Evolutionary conservation across 2,797 vertebrate genomes (phyloP), one percentile per base, ranked within the genome.

Genomic region (Luscinia luscinia): DNA sequence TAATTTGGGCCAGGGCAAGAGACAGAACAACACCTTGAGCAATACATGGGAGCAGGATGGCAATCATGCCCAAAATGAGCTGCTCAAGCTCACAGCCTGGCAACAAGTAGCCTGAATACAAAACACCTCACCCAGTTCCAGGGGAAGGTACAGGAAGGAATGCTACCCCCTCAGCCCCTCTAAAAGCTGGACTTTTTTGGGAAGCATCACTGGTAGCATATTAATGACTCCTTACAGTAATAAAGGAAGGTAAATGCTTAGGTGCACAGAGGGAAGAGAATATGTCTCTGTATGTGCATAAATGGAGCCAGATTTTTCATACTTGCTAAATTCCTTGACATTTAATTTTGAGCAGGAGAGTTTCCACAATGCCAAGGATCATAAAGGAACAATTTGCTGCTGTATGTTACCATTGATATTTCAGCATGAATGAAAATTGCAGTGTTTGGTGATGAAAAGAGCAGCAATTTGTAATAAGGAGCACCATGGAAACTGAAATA

Each of bases 361-460:
- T 70, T 94, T 96, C 93, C 75, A 95, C 89, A 96, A 90, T 87
- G 86, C 81, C 62, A 95, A 90, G 59, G 82, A 96, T 94, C 86
- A 97, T 89, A 96, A 97, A 96, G 73, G 89, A 97, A 80, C 72
- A 88, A 91, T 97, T 95, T 97, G 90, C 87, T 95, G 90, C 93
- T 97, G 55, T 62, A 87, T 77, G 72, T 90, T 96, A 93, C 73
- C 94, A 96, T 23, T 96, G 91, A 94, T 97, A 96, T 73, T 96
- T 94, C 12, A 30, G 84, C 83, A 82, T 97, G 92, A 97, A 96
- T 87, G 89, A 93, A 95, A 95, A 95, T 90, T 81, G 87, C 92
- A 64, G 30, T 12, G 27, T 93, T 96, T 69, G 15, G 76, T 79
- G 85, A 94, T 94, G 86, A 96, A 96, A 91, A 94, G 86, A 92